A percentile compares a stretch with the other conserved stretches of the same genome.
phyloP scores from a whole-genome alignment of 2,888 invertebrate species.

The Lasioglossum vierecki region DNA sequence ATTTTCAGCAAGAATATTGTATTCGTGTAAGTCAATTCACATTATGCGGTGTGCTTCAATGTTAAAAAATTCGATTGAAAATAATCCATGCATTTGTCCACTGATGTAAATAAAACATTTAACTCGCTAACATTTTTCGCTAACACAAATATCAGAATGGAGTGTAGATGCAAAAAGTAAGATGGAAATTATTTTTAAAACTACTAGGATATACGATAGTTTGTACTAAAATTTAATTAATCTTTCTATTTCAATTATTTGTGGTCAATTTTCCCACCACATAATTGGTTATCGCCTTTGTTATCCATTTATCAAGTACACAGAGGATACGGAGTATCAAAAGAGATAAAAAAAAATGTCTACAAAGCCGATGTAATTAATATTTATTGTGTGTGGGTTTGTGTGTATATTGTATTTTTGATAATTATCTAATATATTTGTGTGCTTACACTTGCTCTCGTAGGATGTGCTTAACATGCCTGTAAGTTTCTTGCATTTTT shows the following conservation, averaged over 20 bases:
- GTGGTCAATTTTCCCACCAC: constrained; percentile 8
- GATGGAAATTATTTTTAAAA: constrained; percentile 44
- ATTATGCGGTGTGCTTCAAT: constrained; percentile 69
- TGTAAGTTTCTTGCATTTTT: constrained; percentile 80
- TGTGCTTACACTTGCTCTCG: constrained; percentile 82
- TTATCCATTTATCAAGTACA: not conserved
- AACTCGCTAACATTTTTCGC: constrained; percentile 55
- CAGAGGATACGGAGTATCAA: not conserved
- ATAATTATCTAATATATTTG: constrained; percentile 75
- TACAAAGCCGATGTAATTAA: constrained; percentile 21
- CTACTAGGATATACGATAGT: constrained; percentile 33
- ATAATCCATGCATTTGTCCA: constrained; percentile 57
- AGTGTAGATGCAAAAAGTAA: constrained; percentile 58
- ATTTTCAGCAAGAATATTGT: constrained; percentile 84
- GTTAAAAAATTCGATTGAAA: constrained; percentile 63
- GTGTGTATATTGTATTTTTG: constrained; percentile 47
- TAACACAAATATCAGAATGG: constrained; percentile 56
- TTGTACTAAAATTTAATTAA: constrained; percentile 21
- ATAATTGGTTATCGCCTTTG: constrained; percentile 2
- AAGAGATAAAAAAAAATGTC: not conserved
- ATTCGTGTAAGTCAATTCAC: constrained; percentile 83
- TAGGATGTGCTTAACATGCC: constrained; percentile 84
- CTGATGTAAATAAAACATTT: constrained; percentile 56
- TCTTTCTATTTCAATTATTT: constrained; percentile 19
- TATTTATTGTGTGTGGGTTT: constrained; percentile 44